A percentile compares a stretch with the other conserved stretches of the same genome.
These are phyloP conservation scores for Glossophaga mutica DNA, from an alignment of 2,797 vertebrate genomes.

Conservation along the genomic window DNA sequence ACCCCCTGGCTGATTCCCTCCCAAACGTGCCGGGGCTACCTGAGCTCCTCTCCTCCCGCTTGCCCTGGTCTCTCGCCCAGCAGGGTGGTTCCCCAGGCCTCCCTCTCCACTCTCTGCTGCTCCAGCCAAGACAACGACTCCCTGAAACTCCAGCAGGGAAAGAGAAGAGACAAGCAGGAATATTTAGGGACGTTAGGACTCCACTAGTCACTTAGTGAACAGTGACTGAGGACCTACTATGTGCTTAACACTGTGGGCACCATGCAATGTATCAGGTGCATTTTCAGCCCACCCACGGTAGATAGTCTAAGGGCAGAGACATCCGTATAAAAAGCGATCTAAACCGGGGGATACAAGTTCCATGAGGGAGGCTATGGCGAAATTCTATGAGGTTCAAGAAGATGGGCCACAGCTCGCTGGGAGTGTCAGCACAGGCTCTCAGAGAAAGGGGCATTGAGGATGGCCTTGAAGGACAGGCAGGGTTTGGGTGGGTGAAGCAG, in stretches of 20 bases:
- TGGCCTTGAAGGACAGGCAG: not conserved
- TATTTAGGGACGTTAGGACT: not conserved
- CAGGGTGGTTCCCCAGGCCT: not conserved
- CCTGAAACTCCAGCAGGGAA: not conserved
- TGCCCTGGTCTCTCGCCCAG: not conserved
- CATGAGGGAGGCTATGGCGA: not conserved
- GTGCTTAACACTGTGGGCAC: not conserved
- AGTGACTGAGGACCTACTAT: not conserved
- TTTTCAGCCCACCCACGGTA: not conserved
- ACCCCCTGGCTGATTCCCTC: not conserved
- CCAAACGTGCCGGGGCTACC: slow-evolving; percentile 40
- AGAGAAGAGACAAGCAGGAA: not conserved
- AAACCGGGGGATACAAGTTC: not conserved
- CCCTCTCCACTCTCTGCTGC: not conserved
- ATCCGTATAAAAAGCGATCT: not conserved
- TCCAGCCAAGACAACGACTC: not conserved
- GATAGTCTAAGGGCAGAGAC: not conserved
- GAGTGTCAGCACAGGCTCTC: not conserved
- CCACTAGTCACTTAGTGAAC: not conserved
- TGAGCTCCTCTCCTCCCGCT: not conserved
- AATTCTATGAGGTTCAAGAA: not conserved
- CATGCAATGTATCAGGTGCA: not conserved
- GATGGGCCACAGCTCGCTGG: not conserved
- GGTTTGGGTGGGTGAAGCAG: not conserved
- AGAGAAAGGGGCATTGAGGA: not conserved